A percentile compares a stretch with the other conserved stretches of the same genome.
Conservation (phyloP, 2,797 vertebrate genomes). For the Takifugu ocellatus region DNA sequence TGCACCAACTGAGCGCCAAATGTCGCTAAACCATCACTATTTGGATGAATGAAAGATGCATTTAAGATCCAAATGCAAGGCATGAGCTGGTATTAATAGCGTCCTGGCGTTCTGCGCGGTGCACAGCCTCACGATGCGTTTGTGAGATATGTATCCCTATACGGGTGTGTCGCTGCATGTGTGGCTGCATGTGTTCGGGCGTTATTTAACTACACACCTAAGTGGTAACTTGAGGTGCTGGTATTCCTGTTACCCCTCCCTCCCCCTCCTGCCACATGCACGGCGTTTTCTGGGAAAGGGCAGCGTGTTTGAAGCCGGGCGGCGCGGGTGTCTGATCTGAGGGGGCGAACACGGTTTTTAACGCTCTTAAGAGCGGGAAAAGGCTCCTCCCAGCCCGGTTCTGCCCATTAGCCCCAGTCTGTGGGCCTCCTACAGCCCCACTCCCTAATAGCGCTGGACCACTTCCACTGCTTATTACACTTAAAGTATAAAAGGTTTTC, state of each 20-base stretch:
- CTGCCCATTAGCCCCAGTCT: slow-evolving; percentile 37
- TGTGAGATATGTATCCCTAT: slow-evolving; percentile 38
- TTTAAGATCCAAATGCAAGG: slow-evolving; percentile 47
- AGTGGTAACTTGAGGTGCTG: slow-evolving; percentile 69
- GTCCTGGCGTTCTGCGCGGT: slow-evolving; percentile 22
- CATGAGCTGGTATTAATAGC: slow-evolving; percentile 58
- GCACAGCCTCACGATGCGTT: slow-evolving; percentile 7
- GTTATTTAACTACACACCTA: slow-evolving; percentile 46
- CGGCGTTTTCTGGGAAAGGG: slow-evolving; percentile 75
- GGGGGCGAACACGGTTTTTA: slow-evolving; percentile 66
- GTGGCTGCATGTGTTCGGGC: slow-evolving; percentile 34
- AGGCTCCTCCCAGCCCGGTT: slow-evolving; percentile 23
- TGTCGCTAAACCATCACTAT: slow-evolving; percentile 47
- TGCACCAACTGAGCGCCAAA: slow-evolving; percentile 40
- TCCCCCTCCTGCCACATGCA: slow-evolving; percentile 59
- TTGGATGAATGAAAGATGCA: slow-evolving; percentile 35
- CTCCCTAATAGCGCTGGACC: slow-evolving; percentile 18
- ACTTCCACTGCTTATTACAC: slow-evolving; percentile 18
- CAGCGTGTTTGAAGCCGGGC: slow-evolving; percentile 78
- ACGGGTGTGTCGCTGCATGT: slow-evolving; percentile 48
- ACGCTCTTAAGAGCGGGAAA: slow-evolving; percentile 52
- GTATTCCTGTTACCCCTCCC: slow-evolving; percentile 64
- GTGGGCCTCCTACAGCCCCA: slow-evolving; percentile 28
- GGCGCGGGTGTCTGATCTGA: slow-evolving; percentile 70
- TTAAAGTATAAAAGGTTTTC: slow-evolving; percentile 1